Conservation (phyloP, 2,888 invertebrate species). For the Rhyacophila evoluta region DNA sequence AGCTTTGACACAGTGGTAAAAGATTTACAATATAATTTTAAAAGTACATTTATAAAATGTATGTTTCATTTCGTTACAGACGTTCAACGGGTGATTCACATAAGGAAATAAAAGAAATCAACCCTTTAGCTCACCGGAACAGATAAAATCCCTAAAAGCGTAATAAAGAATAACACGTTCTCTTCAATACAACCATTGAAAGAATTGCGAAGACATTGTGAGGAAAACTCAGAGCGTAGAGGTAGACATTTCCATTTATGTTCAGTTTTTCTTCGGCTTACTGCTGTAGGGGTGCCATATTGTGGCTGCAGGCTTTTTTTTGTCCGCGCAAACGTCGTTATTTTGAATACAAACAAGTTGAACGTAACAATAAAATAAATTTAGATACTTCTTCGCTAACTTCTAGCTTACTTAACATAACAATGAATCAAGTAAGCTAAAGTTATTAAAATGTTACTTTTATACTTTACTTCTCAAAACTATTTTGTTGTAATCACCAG, state of each 20-base stretch:
- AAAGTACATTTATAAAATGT: not conserved
- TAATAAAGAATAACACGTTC: conserved; percentile 37
- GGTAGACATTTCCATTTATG: not conserved
- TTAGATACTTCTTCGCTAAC: too few species aligned
- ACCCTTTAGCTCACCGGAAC: conserved; percentile 24
- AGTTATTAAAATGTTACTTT: too few species aligned
- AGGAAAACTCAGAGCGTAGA: not conserved
- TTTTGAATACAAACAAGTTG: too few species aligned
- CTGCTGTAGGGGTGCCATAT: too few species aligned
- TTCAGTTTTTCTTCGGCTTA: not conserved
- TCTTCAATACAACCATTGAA: conserved; percentile 30
- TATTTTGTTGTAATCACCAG: too few species aligned
- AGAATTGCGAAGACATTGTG: conserved; percentile 20
- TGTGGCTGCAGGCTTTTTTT: too few species aligned
- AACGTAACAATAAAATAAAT: too few species aligned
- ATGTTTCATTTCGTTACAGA: not conserved
- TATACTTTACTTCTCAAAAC: too few species aligned
- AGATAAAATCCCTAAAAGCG: conserved; percentile 29
- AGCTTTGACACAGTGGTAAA: not conserved
- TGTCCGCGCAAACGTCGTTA: too few species aligned
- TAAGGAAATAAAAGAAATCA: conserved; percentile 34
- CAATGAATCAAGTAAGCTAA: too few species aligned
- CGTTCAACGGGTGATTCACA: not conserved
- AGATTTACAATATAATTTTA: not conserved
- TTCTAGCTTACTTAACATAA: too few species aligned